Evolutionary conservation across 2,113 vertebrate genomes (phyloP), one percentile per base, ranked within the genome.

Genomic region (Sebastes schlegelii): DNA sequence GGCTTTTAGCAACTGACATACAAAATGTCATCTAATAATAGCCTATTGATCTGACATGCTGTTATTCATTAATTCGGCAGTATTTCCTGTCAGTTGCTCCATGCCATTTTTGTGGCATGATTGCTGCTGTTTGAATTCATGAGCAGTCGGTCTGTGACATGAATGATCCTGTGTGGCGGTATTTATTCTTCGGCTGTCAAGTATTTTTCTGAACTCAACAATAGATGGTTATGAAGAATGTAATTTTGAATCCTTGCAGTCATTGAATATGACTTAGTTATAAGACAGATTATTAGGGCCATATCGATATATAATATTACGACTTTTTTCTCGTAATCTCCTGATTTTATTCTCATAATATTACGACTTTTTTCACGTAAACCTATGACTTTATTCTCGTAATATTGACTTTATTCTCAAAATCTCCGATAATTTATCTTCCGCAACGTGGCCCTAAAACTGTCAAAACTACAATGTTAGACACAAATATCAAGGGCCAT

Each of bases 11-110:
- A 54, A 45, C 49, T 78, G n/a, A 23, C n/a, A 23, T 71, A 26
- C 54, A 57, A 71, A 80, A 55, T 76, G 52, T 68, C 65, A 80
- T 11, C 52, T 79, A 63, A 74, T 72, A 69, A 75, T 74, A 77
- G 51, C 23, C 1, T 19, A 23, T 58, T 46, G 57, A 65, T 78
- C 11, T 55, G 43, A n/a, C 63, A 19, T 43, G 61, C 57, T 48
- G n/a, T 74, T 60, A 19, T 8, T 34, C 16, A 43, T 80, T 85
- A 74, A 26, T 60, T 46, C 2, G 11, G 16, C 40, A 48, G 3
- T 13, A 12, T 42, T 48, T 1, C 12, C 54, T 77, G 52, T 74
- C 40, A 65, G 81, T 52, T 21, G 71, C 52, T 54, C 34, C 65
- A 61, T 57, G 6, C 0, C 0, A 23, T 52, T 70, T 26, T 21